Percentiles rank a stretch among this genome's conserved stretches.
Conservation (phyloP, 2,888 invertebrate genomes). For the Linyphia triangularis region DNA sequence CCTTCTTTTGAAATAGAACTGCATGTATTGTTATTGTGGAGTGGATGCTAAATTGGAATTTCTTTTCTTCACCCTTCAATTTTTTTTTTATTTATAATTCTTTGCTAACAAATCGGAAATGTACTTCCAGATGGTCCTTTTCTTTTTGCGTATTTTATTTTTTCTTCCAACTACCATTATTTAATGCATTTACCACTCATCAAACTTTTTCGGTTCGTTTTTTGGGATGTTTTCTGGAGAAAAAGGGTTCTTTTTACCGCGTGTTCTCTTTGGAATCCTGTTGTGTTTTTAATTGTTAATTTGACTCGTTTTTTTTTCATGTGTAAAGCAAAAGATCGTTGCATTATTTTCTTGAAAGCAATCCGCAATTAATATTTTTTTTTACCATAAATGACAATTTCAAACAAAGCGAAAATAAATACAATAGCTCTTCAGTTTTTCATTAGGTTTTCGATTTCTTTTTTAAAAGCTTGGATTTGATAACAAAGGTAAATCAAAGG, state of each 20-base stretch:
- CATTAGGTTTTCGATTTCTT: not conserved
- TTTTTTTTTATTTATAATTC: constrained; percentile 17
- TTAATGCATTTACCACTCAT: constrained; percentile 64
- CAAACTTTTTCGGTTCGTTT: constrained; percentile 64
- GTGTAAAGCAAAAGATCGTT: constrained; percentile 46
- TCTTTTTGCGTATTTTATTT: constrained; percentile 46
- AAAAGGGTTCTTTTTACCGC: constrained; percentile 61
- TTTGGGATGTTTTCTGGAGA: constrained; percentile 67
- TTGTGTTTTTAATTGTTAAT: constrained; percentile 73
- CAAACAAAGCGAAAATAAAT: constrained; percentile 36
- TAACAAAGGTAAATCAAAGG: constrained; percentile 23
- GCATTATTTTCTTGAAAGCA: constrained; percentile 36
- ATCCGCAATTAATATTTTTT: constrained; percentile 52
- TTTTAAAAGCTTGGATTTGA: constrained; percentile 10
- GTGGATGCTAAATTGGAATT: constrained; percentile 66
- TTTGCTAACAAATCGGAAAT: constrained; percentile 70
- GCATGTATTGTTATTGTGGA: constrained; percentile 59
- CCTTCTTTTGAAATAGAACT: constrained; percentile 59
- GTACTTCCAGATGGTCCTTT: constrained; percentile 65
- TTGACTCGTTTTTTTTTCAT: constrained; percentile 34
- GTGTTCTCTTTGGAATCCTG: constrained; percentile 49
- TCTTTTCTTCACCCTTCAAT: constrained; percentile 24
- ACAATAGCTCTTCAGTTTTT: constrained; percentile 7
- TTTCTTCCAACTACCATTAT: constrained; percentile 34
- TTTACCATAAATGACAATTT: constrained; percentile 19